These are phyloP conservation scores for Epinephelus lanceolatus DNA, from an alignment of 2,113 vertebrate genomes.

Conservation along the genomic window DNA sequence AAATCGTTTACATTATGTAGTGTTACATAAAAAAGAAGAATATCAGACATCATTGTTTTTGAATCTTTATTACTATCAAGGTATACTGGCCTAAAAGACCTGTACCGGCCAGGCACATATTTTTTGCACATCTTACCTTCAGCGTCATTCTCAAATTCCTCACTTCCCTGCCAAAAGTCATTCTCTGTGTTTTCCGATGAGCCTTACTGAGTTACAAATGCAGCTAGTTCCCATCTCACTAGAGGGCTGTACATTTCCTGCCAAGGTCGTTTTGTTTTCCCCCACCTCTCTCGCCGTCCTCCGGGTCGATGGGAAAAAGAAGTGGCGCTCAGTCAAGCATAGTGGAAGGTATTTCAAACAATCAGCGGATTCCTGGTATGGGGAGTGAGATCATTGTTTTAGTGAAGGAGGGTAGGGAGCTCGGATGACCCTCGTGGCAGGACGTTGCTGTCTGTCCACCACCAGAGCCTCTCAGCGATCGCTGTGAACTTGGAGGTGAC, in stretches of 20 bases:
- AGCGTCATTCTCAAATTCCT: neutral
- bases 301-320: constrained; percentile 54
- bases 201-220: constrained; percentile 8
- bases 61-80: neutral
- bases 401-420: constrained; percentile 6
- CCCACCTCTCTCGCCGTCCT: constrained; percentile 9
- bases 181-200: neutral
- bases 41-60: neutral
- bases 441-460: neutral
- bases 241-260: constrained; percentile 51
- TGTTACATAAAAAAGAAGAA: neutral
- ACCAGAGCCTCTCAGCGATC: neutral
- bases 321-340: constrained; percentile 52
- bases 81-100: neutral
- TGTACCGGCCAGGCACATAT: neutral
- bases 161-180: neutral
- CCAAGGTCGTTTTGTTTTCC: constrained; percentile 54
- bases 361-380: constrained; percentile 77
- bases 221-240: constrained; percentile 48
- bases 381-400: constrained; percentile 81
- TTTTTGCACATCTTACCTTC: neutral
- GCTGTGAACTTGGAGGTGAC: neutral
- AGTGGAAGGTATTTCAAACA: constrained; percentile 81
- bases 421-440: constrained; percentile 32
- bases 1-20: neutral